phyloP scores from a whole-genome alignment of 2,113 vertebrate genomes.

The Crypturellus undulatus region DNA sequence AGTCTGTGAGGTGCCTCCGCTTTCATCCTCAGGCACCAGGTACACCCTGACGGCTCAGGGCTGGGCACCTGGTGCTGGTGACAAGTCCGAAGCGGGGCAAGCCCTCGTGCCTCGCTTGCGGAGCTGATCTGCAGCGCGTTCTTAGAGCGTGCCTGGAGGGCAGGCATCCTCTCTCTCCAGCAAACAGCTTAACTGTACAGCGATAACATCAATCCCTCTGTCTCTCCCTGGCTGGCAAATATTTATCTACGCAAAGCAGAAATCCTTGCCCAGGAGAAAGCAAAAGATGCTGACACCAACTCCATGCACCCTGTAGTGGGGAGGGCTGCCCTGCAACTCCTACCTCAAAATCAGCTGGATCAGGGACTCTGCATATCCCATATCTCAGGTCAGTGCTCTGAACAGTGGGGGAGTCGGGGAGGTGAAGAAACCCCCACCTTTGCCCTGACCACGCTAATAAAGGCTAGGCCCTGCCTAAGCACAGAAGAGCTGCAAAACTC shows the following conservation, averaged over 20 bases:
- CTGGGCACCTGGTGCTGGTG: not conserved
- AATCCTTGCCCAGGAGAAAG: not conserved
- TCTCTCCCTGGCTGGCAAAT: not conserved
- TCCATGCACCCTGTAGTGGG: not conserved
- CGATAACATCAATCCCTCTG: not conserved
- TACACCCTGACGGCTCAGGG: not conserved
- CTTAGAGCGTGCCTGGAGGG: not conserved
- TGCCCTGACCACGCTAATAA: not conserved
- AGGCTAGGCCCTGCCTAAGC: not conserved
- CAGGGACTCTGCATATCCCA: not conserved
- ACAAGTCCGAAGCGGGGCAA: not conserved
- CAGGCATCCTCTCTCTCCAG: not conserved
- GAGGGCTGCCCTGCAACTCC: not conserved
- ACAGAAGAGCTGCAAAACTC: not conserved
- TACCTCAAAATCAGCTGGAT: not conserved
- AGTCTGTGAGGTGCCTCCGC: not conserved
- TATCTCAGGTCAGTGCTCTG: not conserved
- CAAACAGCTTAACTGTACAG: slow-evolving; percentile 15
- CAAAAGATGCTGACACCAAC: not conserved
- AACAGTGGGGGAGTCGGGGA: not conserved
- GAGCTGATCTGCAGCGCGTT: slow-evolving; percentile 14
- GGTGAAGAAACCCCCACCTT: not conserved
- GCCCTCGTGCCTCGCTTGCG: not conserved
- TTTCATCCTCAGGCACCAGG: slow-evolving; percentile 18
- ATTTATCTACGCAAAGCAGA: not conserved